Base-by-base conservation (phyloP, 1,140 invertebrate species). In the Lasioglossum albipes region DNA sequence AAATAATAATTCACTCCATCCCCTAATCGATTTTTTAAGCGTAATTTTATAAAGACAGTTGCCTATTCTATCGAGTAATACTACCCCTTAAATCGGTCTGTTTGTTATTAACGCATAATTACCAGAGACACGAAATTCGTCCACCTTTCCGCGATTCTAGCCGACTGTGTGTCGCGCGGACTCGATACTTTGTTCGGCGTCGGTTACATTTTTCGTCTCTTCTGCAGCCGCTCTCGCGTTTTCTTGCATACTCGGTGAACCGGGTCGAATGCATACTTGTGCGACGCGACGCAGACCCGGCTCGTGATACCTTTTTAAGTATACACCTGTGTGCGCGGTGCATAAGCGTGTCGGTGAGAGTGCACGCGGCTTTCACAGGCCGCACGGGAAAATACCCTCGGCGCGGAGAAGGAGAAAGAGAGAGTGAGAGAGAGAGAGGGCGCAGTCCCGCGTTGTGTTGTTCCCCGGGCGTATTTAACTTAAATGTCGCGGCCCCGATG, bases 241-340 rank as follows among this genome's bases (percentile, higher is more conserved):
- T 75, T 75, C 79, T 75, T 64, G 73, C 69, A 74, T 70, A 77
- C 70, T 57, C 76, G 74, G 69, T 65, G 79, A 84, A 85, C 62
- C 84, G 54, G 77, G 67, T 82, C 77, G 84, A 79, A 77, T 83
- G 70, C 81, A 79, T 70, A 77, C 76, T 83, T 79, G 42, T 52
- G 71, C 71, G 79, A 54, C 16, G 22, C n/a, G 22, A 49, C 57
- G 66, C 16, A 22, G 4, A 22, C 22, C 12, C 7, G 69, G 49
- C 52, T 41, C 41, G 64, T 65, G 61, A 73, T 79, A 79, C 64
- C 71, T 52, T 75, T 80, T 80, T 75, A 68, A 75, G 75, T 64
- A 68, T 68, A 61, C n/a, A 68, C 13, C 22, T 62, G 22, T 59
- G 22, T 64, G 31, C 27, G 31, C 3, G 9, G 7, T 6, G 62